These are phyloP conservation scores for Venusia cambrica DNA, from an alignment of 2,888 invertebrate genomes.

Conservation along the genomic window DNA sequence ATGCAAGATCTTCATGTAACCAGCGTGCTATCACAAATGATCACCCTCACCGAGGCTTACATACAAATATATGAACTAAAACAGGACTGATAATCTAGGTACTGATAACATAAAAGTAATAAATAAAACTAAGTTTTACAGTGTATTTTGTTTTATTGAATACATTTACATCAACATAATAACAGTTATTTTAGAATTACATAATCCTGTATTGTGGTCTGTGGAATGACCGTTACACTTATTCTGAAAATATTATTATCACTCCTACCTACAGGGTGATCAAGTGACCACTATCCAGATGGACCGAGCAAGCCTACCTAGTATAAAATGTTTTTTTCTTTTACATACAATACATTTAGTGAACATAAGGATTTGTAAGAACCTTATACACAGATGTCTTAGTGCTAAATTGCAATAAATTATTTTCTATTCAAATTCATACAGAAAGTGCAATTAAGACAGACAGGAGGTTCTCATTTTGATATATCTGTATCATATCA, in stretches of 20 bases:
- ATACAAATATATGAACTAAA: constrained; percentile 92
- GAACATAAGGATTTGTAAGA: too few species aligned
- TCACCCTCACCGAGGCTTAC: constrained; percentile 98
- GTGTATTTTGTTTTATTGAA: constrained; percentile 61
- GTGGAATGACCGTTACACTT: constrained; percentile 60
- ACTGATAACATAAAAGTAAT: constrained; percentile 41
- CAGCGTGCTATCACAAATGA: constrained; percentile 99
- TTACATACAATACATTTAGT: too few species aligned
- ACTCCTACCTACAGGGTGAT: too few species aligned
- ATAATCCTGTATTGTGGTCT: constrained; percentile 34
- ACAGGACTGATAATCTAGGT: constrained; percentile 57
- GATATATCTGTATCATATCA: constrained; percentile 35
- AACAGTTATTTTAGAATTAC: constrained; percentile 39
- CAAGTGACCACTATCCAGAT: too few species aligned
- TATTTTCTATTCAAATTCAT: too few species aligned
- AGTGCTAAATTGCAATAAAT: too few species aligned
- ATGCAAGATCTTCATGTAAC: constrained; percentile 99
- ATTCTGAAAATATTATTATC: constrained; percentile 49
- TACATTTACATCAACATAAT: constrained; percentile 47
- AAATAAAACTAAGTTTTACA: constrained; percentile 36
- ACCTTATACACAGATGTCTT: too few species aligned
- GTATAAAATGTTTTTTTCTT: too few species aligned
- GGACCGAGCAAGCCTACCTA: too few species aligned
- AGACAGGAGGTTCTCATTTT: too few species aligned
- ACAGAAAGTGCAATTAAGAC: too few species aligned